Percentiles rank a stretch among this genome's conserved stretches.
phyloP scores from a whole-genome alignment of 2,113 vertebrate genomes.

The Odobenus rosmarus region DNA sequence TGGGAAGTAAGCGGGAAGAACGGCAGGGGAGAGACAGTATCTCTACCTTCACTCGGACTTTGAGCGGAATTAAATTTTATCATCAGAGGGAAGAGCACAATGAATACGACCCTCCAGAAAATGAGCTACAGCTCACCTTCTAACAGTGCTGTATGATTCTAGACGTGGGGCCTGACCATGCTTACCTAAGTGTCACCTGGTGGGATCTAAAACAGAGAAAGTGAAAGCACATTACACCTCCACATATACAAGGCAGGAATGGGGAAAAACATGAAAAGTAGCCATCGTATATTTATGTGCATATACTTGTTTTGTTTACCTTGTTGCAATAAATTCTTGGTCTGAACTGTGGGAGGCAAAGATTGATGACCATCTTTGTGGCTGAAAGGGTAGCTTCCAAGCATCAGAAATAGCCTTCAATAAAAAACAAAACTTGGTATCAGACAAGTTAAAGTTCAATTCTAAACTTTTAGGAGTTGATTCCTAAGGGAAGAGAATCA shows the following conservation, averaged over 20 bases:
- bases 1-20: background rate
- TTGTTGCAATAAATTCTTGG: constrained; percentile 94
- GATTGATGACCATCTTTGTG: constrained; percentile 93
- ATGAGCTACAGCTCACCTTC: background rate
- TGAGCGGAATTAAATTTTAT: background rate
- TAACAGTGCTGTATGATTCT: background rate
- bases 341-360: constrained; percentile 93
- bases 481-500: constrained; percentile 8
- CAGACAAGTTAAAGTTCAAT: constrained; percentile 65
- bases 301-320: constrained; percentile 84
- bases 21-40: background rate
- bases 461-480: constrained; percentile 38
- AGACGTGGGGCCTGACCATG: background rate
- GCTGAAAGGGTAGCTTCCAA: constrained; percentile 73
- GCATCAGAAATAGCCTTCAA: constrained; percentile 81
- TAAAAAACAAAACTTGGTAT: constrained; percentile 65
- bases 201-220: background rate
- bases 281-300: background rate
- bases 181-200: background rate
- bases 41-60: background rate
- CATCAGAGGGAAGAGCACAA: background rate
- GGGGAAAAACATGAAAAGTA: background rate
- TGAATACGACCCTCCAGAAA: background rate
- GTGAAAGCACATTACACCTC: background rate
- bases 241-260: background rate